phyloP scores from a whole-genome alignment of 1,140 invertebrate genomes.

The Drosophila pallidifrons region DNA sequence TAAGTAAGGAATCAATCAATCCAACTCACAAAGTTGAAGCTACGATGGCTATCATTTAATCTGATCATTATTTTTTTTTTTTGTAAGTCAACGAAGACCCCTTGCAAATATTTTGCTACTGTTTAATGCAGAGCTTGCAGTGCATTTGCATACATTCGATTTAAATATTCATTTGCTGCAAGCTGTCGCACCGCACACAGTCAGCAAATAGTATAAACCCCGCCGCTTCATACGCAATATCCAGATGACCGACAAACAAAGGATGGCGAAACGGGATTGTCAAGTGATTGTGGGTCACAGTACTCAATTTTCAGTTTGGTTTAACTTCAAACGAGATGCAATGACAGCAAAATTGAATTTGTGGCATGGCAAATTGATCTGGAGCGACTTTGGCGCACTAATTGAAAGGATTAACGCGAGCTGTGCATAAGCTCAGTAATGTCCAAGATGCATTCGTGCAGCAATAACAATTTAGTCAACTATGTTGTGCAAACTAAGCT shows the following conservation, averaged over 20 bases:
- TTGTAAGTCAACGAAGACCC: constrained; percentile 28
- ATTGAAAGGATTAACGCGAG: constrained; percentile 70
- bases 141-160: constrained; percentile 72
- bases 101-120: constrained; percentile 55
- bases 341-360: constrained; percentile 75
- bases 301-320: constrained; percentile 76
- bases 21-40: too few relatives aligned
- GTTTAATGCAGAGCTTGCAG: constrained; percentile 44
- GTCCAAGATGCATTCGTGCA: constrained; percentile 21
- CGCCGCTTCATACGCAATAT: not conserved
- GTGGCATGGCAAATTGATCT: constrained; percentile 64
- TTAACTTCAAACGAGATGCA: constrained; percentile 69
- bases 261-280: not conserved
- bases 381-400: constrained; percentile 57
- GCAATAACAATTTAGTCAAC: constrained; percentile 24
- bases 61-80: not conserved
- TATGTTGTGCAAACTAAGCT: not conserved
- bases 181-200: constrained; percentile 53
- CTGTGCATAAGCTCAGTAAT: constrained; percentile 1
- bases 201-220: constrained; percentile 40
- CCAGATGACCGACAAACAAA: constrained; percentile 44
- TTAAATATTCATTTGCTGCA: constrained; percentile 78
- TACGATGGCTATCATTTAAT: not conserved
- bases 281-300: constrained; percentile 46
- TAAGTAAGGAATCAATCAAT: too few relatives aligned